Percentiles rank a stretch among this genome's conserved stretches.
Conservation (phyloP, 2,888 invertebrate species). For the Copidosoma aretas region DNA sequence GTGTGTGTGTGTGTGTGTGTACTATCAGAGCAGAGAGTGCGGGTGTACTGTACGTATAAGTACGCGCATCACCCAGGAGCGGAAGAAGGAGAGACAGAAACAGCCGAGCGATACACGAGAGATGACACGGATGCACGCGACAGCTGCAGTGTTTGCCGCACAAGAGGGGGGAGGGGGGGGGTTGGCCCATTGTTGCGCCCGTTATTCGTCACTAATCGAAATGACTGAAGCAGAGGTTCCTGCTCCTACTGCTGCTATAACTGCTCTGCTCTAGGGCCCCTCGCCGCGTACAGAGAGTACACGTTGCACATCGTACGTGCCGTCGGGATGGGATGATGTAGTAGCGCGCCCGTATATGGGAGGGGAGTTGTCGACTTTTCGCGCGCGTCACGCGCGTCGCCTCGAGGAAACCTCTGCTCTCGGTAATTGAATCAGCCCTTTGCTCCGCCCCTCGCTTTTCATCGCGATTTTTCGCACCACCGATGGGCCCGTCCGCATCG, state of each 20-base stretch:
- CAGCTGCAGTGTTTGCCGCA: conserved; percentile 6
- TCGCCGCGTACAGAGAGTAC: no score
- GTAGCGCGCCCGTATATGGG: no score
- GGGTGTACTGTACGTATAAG: background rate
- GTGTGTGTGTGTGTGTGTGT: background rate
- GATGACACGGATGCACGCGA: conserved; percentile 35
- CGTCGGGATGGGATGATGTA: background rate
- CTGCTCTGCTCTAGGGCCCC: no score
- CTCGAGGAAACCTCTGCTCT: no score
- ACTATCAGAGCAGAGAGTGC: background rate
- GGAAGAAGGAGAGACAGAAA: conserved; percentile 1
- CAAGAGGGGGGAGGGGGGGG: background rate
- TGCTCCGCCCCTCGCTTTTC: background rate
- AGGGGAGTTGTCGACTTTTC: no score
- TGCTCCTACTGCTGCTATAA: no score
- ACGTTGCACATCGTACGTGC: background rate
- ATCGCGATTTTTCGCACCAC: no score
- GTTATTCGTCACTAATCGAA: conserved; percentile 39
- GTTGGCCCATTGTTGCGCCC: conserved; percentile 31
- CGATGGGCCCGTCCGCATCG: no score
- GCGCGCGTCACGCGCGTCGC: background rate
- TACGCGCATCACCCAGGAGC: background rate
- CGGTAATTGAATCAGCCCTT: conserved; percentile 26
- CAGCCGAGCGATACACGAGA: no score
- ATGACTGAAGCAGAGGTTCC: conserved; percentile 36